Base-by-base conservation (phyloP, 2,113 vertebrate species). In the Gavialis gangeticus region DNA sequence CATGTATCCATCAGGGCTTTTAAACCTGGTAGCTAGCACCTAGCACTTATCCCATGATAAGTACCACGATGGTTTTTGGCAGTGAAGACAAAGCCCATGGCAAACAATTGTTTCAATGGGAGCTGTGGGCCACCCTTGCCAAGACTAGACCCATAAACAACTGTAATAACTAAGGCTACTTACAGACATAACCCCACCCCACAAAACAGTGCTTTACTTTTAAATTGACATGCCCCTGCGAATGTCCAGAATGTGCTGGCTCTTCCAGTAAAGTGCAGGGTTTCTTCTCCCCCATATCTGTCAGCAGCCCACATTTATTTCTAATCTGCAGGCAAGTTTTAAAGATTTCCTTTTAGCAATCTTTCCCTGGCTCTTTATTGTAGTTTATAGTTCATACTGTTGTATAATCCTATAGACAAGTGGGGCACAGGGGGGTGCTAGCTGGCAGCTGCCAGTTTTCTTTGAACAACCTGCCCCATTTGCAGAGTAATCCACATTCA, bases 301-400 rank as follows among this genome's bases (percentile, higher is more conserved):
- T 46, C 46, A 46, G 46, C 46, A 46, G 46, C 85, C 89, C 69
- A 56, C 75, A 84, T 84, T 79, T 81, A 18, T 37, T 75, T 76
- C 59, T 79, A 76, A 75, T 84, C 64, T 67, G 24, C 57, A 79
- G 28, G 46, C 46, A 46, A 46, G 46, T 0, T 0, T 12, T 73
- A 76, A 90, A 27, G 22, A 77, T 82, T 92, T 91, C 64, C 84
- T 57, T 67, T 54, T 46, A 78, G 37, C n/a, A 37, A 27, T 67
- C 10, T 46, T 25, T 58, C 87, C 60, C 30, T 0, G 25, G 55
- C 91, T 89, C 55, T 60, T 46, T 60, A 24, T 9, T 82, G 27
- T 75, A 91, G 96, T 96, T 89, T 88, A 71, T 62, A 93, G 58
- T 69, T 63, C 77, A 76, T 54, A n/a, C 10, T 5, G 22, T 95